Conservation (phyloP, 2,113 vertebrate species). For the Oxygymnocypris stewartii region DNA sequence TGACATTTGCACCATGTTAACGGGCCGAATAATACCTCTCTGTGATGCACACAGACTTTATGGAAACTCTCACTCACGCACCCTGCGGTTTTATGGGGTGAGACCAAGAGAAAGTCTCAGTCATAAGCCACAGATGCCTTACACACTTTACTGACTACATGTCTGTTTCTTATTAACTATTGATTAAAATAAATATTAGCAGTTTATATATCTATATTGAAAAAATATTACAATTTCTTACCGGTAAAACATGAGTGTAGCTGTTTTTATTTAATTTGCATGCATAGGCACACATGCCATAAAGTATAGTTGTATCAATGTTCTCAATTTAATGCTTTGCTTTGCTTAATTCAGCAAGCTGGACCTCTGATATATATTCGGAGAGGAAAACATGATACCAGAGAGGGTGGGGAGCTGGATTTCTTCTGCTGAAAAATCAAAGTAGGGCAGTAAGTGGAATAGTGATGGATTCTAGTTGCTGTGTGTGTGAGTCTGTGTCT, state of each 20-base stretch:
- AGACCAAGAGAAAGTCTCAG: conserved; percentile 44
- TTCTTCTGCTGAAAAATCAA: conserved; percentile 25
- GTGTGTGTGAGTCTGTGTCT: conserved; percentile 6
- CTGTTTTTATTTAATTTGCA: not conserved
- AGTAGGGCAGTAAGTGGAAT: not conserved
- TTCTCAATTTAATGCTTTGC: conserved; percentile 8
- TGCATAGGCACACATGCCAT: not conserved
- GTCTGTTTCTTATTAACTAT: not conserved
- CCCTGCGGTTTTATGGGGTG: conserved; percentile 40
- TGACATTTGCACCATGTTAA: not conserved
- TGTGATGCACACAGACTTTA: conserved; percentile 45
- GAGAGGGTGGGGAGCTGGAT: not conserved
- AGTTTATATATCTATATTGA: not conserved
- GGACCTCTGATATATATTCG: not conserved
- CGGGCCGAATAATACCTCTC: conserved; percentile 41
- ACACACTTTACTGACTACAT: not conserved
- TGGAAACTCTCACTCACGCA: conserved; percentile 43
- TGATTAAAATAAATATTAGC: conserved; percentile 10
- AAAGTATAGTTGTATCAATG: not conserved
- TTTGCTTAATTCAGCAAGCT: conserved; percentile 11
- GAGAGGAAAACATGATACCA: conserved; percentile 21
- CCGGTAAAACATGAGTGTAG: not conserved
- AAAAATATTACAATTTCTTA: no score
- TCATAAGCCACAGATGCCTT: conserved; percentile 36
- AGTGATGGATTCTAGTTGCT: conserved; percentile 38